Base-by-base conservation (phyloP, 1,140 invertebrate genomes). In the Drosophila kepulauana region DNA sequence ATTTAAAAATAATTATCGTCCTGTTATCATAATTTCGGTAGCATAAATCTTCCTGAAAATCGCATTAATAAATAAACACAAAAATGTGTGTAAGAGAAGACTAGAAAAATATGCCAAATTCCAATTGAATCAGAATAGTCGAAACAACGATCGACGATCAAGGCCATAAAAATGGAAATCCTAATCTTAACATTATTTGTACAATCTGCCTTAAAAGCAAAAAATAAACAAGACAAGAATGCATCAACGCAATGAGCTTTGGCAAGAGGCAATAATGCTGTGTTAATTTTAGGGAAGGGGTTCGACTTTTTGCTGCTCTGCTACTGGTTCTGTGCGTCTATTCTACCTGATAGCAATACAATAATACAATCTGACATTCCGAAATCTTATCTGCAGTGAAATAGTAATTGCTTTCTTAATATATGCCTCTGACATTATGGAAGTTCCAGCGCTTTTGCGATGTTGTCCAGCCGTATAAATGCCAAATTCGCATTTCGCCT, bases 311-410 rank as follows among this genome's bases (percentile, higher is more conserved):
- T 33, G 7, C 30, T 7, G 30, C 35, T 25, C 20, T 8, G 35
- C 15, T 20, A 38, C 10, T 52, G n/a, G 15, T 41, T 16, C 5
- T 38, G 46, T 8, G 54, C 10, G 20, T 25, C 20, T 25, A 25
- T 25, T 57, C 54, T 20, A 11, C 10, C 70, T 67, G 70, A 73
- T 73, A 73, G 33, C n/a, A 8, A 8, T 57, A 59, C 43, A 54
- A 51, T 65, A 11, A 7, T 33, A 61, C 38, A 67, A 58, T 71
- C n/a, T 71, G 81, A 77, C 67, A 68, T 38, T 41, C 52, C 56
- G 7, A 41, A 86, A 86, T 86, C 82, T 87, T 82, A 87, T 87
- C 82, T 78, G 15, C 7, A 43, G 45, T 48, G 51, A 57, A 62
- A 54, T 25, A 45, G 13, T 58, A 70, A 67, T 68, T 66, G 59